A percentile compares a stretch with the other conserved stretches of the same genome.
phyloP scores from a whole-genome alignment of 2,113 vertebrate genomes.

The Ammodytes marinus region DNA sequence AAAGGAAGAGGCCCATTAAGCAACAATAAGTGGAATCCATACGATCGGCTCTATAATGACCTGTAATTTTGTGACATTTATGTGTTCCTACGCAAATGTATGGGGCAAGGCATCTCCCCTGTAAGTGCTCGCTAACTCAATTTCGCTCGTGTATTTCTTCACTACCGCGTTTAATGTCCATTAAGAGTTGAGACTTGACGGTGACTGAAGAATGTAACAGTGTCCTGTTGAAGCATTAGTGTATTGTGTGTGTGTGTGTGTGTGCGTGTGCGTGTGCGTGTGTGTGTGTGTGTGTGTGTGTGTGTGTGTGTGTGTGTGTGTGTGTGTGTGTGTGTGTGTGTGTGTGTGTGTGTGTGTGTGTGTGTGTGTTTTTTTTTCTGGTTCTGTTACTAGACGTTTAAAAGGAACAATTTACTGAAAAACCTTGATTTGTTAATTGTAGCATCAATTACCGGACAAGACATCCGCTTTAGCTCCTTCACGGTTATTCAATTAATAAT shows the following conservation, averaged over 20 bases:
- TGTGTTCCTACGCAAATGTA: constrained; percentile 85
- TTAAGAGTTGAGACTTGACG: constrained; percentile 76
- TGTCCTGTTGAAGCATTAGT: constrained; percentile 48
- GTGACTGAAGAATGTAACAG: constrained; percentile 72
- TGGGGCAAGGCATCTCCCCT: constrained; percentile 65
- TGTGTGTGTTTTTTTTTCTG: constrained; percentile 3
- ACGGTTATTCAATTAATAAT: constrained; percentile 57
- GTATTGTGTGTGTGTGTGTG: too few species aligned
- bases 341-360: too few species aligned
- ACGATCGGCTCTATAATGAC: constrained; percentile 79
- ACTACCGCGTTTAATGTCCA: constrained; percentile 83
- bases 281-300: too few species aligned
- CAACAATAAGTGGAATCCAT: constrained; percentile 79
- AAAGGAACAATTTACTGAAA: constrained; percentile 68
- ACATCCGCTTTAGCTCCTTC: constrained; percentile 32
- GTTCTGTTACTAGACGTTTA: constrained; percentile 42
- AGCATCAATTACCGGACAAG: constrained; percentile 68
- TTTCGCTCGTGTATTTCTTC: constrained; percentile 79
- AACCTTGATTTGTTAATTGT: constrained; percentile 65
- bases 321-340: too few species aligned
- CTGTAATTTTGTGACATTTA: constrained; percentile 83
- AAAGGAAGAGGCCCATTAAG: constrained; percentile 75
- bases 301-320: too few species aligned
- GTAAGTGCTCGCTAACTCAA: constrained; percentile 86
- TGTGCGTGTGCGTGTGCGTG: too few species aligned